These are phyloP conservation scores for Perodicticus potto DNA, from an alignment of 2,797 vertebrate genomes.

Conservation along the genomic window DNA sequence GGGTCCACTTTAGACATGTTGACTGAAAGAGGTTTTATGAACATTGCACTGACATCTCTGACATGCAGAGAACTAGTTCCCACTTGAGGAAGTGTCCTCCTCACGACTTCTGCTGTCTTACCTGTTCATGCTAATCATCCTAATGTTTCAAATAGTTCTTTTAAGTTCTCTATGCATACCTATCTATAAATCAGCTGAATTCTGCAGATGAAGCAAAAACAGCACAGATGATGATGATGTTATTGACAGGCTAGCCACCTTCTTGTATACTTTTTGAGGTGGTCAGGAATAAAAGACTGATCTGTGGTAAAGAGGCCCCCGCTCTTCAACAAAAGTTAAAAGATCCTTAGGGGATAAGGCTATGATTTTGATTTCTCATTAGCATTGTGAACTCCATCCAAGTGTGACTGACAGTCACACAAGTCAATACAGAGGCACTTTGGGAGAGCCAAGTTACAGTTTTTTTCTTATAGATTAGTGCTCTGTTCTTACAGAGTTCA, in stretches of 20 bases:
- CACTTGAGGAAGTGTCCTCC: neutral
- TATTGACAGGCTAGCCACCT: conserved; percentile 52
- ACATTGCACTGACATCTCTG: neutral
- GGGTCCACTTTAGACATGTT: neutral
- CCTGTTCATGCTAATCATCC: conserved; percentile 17
- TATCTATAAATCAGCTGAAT: conserved; percentile 61
- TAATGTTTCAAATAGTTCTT: conserved; percentile 38
- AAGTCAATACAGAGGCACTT: conserved; percentile 76
- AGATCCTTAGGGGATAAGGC: conserved; percentile 65
- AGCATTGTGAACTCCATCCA: conserved; percentile 67
- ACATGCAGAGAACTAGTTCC: conserved; percentile 43
- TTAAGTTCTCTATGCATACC: conserved; percentile 18
- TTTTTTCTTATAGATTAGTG: conserved; percentile 60
- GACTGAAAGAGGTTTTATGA: neutral
- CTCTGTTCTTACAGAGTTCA: conserved; percentile 63
- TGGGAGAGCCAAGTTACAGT: conserved; percentile 40
- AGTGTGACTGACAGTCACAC: conserved; percentile 78
- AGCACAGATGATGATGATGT: conserved; percentile 2
- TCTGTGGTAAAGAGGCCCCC: conserved; percentile 53
- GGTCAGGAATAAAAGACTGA: conserved; percentile 64
- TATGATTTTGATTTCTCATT: conserved; percentile 77
- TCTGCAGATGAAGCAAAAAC: conserved; percentile 17
- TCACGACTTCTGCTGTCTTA: neutral
- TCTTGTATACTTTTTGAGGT: conserved; percentile 59
- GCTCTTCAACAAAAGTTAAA: conserved; percentile 66